phyloP scores from a whole-genome alignment of 1,140 invertebrate species.

The Microvelia longipes region DNA sequence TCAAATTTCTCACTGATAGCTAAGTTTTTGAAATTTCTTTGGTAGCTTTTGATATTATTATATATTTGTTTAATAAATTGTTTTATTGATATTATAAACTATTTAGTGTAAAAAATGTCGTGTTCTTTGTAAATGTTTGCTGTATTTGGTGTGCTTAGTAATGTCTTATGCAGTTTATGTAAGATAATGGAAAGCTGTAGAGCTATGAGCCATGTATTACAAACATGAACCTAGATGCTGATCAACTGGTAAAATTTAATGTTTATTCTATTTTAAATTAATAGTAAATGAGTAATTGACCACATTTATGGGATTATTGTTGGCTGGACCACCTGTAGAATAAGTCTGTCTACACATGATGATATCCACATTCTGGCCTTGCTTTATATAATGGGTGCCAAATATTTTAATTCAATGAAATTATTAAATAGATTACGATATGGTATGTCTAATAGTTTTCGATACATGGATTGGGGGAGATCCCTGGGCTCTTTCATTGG shows the following conservation, averaged over 20 bases:
- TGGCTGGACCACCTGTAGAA: too few species aligned
- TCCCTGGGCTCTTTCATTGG: too few species aligned
- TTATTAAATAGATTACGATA: too few species aligned
- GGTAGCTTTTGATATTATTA: not conserved
- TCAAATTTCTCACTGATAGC: not conserved
- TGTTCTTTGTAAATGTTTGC: not conserved
- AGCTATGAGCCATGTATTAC: slow-evolving; percentile 14
- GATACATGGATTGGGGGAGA: too few species aligned
- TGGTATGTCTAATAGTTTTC: too few species aligned
- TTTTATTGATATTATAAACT: not conserved
- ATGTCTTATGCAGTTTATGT: too few species aligned
- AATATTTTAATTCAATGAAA: too few species aligned
- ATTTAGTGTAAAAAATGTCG: not conserved
- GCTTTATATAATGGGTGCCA: too few species aligned
- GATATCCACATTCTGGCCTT: too few species aligned
- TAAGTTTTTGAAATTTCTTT: not conserved
- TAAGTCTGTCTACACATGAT: too few species aligned
- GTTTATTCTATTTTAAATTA: not conserved
- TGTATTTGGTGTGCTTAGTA: not conserved
- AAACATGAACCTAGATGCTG: slow-evolving; percentile 18
- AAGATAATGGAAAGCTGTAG: slow-evolving; percentile 11
- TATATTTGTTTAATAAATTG: not conserved
- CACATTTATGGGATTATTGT: too few species aligned
- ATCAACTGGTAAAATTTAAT: slow-evolving; percentile 11
- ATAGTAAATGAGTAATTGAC: too few species aligned